A percentile compares a stretch with the other conserved stretches of the same genome.
Evolutionary conservation across 2,888 invertebrate species (phyloP).

Genomic region (Drosophila fulvimacula): DNA sequence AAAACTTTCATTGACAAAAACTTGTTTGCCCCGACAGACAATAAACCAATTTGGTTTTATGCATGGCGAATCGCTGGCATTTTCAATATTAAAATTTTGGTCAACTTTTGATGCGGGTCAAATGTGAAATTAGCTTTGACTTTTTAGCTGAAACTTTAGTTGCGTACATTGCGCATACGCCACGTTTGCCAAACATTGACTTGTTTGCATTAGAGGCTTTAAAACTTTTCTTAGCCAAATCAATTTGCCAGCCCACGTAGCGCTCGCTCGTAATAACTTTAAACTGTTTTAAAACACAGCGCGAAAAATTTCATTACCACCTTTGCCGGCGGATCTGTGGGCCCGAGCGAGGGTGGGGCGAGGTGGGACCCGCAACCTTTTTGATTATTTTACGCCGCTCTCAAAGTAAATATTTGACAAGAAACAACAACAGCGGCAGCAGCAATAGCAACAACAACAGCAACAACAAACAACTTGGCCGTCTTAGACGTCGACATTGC

Average conservation of each 20-base stretch:
- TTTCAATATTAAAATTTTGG: slow-evolving; percentile 55
- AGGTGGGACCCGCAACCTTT: slow-evolving; percentile 58
- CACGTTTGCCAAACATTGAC: slow-evolving; percentile 57
- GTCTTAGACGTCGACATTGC: slow-evolving; percentile 66
- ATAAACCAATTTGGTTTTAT: slow-evolving; percentile 72
- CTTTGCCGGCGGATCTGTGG: slow-evolving; percentile 36
- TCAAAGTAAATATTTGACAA: slow-evolving; percentile 80
- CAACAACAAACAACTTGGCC: slow-evolving; percentile 45
- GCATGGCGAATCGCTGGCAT: slow-evolving; percentile 53
- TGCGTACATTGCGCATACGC: slow-evolving; percentile 69
- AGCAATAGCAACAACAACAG: slow-evolving; percentile 16
- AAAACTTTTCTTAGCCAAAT: slow-evolving; percentile 70
- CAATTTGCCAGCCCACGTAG: slow-evolving; percentile 72
- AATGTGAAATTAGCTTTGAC: slow-evolving; percentile 72
- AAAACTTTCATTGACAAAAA: slow-evolving; percentile 78
- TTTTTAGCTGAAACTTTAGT: slow-evolving; percentile 52
- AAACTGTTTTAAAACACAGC: slow-evolving; percentile 77
- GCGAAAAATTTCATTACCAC: slow-evolving; percentile 79
- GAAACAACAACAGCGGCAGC: slow-evolving; percentile 43
- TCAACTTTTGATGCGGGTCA: slow-evolving; percentile 76
- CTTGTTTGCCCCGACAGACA: slow-evolving; percentile 57
- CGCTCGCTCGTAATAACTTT: slow-evolving; percentile 69
- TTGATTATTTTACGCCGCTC: slow-evolving; percentile 72
- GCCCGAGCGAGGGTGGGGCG: background rate
- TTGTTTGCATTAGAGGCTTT: slow-evolving; percentile 45